These are phyloP conservation scores for Anseranas semipalmata DNA, from an alignment of 2,113 vertebrate genomes.

Conservation along the genomic window DNA sequence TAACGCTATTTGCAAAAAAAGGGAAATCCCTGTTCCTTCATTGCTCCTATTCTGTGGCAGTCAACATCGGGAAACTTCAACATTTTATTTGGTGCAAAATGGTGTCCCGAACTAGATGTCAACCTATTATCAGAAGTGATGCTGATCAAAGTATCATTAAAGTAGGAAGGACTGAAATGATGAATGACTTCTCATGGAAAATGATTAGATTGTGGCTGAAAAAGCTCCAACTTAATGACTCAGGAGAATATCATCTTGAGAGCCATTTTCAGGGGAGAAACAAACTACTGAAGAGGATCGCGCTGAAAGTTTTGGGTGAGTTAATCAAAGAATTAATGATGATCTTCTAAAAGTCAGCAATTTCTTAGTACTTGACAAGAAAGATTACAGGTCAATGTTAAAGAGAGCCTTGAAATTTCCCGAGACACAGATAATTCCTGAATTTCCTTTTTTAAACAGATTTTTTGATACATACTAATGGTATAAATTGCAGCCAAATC, in stretches of 20 bases:
- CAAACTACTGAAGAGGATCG: not conserved
- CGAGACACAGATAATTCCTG: not conserved
- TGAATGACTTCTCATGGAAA: not conserved
- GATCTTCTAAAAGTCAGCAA: constrained; percentile 7
- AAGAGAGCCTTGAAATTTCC: constrained; percentile 1
- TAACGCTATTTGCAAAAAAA: not conserved
- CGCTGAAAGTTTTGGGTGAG: constrained; percentile 15
- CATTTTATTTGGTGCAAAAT: not conserved
- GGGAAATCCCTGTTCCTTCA: not conserved
- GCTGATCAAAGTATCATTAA: not conserved
- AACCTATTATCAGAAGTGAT: not conserved
- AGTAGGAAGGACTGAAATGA: constrained; percentile 30
- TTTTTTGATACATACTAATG: not conserved
- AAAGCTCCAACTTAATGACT: not conserved
- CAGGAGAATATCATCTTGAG: not conserved
- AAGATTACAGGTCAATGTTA: not conserved
- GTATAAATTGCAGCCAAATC: not conserved
- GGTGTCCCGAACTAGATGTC: not conserved
- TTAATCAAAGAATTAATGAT: constrained; percentile 39
- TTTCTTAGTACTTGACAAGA: constrained; percentile 4
- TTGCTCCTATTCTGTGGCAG: not conserved
- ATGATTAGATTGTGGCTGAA: constrained; percentile 8
- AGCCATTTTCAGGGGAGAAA: not conserved
- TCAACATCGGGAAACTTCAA: not conserved
- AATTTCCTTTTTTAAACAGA: not conserved